phyloP scores from a whole-genome alignment of 2,113 vertebrate genomes.

The Pangasianodon gigas region DNA sequence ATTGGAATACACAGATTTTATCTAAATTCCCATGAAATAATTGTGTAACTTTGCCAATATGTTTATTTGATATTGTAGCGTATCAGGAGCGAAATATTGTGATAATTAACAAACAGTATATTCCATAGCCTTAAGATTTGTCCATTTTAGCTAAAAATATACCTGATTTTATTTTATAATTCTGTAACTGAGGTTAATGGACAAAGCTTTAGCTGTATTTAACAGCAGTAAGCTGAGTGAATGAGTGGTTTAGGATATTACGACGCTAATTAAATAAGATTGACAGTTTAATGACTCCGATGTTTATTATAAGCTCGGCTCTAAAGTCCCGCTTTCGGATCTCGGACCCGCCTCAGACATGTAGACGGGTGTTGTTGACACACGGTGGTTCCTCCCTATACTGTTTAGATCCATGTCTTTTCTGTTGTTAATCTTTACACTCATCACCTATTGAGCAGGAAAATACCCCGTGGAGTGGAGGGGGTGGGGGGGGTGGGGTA shows the following conservation, averaged over 20 bases:
- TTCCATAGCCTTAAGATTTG: not conserved
- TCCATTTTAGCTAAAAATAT: not conserved
- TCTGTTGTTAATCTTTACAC: conserved; percentile 1
- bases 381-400: not conserved
- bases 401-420: not conserved
- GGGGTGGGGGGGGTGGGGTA: not conserved
- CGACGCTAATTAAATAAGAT: not conserved
- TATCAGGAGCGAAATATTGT: not conserved
- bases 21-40: not conserved
- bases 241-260: not conserved
- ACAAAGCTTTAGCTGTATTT: not conserved
- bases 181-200: not conserved
- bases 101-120: not conserved
- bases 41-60: too few species aligned
- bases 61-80: not conserved
- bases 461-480: not conserved
- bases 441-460: not conserved
- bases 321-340: not conserved
- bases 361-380: not conserved
- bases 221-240: not conserved
- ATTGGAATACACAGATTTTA: not conserved
- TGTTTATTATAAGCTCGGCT: not conserved
- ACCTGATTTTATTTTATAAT: not conserved
- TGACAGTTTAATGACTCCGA: not conserved
- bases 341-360: not conserved